Evolutionary conservation across 2,113 vertebrate species (phyloP).

Genomic region (Perognathus longimembris): DNA sequence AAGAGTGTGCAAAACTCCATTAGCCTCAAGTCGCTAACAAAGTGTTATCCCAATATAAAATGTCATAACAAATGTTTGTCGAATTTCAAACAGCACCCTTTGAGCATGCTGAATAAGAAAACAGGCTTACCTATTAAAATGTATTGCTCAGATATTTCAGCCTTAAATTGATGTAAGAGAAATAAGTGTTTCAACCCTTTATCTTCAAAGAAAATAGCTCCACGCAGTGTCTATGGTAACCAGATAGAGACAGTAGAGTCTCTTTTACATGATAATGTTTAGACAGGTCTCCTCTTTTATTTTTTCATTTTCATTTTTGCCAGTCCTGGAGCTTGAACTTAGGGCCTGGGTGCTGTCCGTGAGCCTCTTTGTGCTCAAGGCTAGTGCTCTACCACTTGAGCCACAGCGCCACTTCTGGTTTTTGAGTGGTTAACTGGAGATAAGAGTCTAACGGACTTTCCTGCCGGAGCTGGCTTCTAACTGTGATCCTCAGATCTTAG

Average conservation of each 20-base stretch:
- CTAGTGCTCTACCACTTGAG: too few relatives aligned
- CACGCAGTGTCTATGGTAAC: background rate
- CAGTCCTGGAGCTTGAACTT: too few relatives aligned
- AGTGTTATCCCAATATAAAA: background rate
- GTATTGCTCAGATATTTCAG: background rate
- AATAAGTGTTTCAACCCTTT: background rate
- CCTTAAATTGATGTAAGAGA: background rate
- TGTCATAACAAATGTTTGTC: background rate
- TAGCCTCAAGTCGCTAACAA: constrained; percentile 30
- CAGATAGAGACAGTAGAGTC: background rate
- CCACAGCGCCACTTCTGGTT: too few relatives aligned
- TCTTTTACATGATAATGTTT: constrained; percentile 18
- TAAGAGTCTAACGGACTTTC: too few relatives aligned
- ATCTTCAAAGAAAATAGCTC: constrained; percentile 26
- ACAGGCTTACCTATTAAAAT: background rate
- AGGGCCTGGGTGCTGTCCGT: too few relatives aligned
- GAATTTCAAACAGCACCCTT: constrained; percentile 29
- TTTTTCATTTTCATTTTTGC: too few relatives aligned
- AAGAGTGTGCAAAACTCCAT: constrained; percentile 22
- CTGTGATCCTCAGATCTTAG: too few relatives aligned
- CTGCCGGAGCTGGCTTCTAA: too few relatives aligned
- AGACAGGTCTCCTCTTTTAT: background rate
- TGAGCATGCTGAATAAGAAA: constrained; percentile 7
- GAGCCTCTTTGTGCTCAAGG: too few relatives aligned
- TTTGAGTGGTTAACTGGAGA: too few relatives aligned